Evolutionary conservation across 1,140 invertebrate genomes (phyloP), one percentile per base, ranked within the genome.

Genomic region (Drosophila chauvacae): DNA sequence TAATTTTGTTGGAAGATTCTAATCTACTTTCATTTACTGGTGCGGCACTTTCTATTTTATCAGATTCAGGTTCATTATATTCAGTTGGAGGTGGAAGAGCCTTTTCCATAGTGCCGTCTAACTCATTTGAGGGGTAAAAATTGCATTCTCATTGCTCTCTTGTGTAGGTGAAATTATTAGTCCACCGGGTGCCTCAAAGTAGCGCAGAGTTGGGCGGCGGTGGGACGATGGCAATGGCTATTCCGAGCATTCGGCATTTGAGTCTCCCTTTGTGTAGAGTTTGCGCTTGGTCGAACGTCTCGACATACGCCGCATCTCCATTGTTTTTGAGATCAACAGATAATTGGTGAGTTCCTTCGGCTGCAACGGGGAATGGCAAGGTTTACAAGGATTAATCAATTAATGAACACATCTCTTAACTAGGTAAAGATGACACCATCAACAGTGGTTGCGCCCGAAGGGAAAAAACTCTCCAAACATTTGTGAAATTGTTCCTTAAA

Each of bases 251-350:
- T 91, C 86, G 2, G 7, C 7, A 11, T 60, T 44, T 0, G 90
- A 91, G 20, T 76, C 16, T 2, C 86, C 91, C 39, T 91, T 85
- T 3, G 72, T 85, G 44, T 92, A 92, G 0, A 92, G 68, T 6
- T 35, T 60, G 7, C 90, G 83, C 48, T 78, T 92, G 14, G 48
- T 33, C 2, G 4, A 28, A 5, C 23, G 28, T 0, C 3, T 26
- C 2, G 37, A 51, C 6, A 18, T 9, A 13, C 61, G 14, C 4
- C 76, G 80, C 28, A 33, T 41, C 18, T 77, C 30, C 44, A 82
- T 50, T 0, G 60, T 58, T 3, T 69, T 47, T 2, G 77, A 33
- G 23, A 83, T 26, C 7, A 35, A 13, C 18, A 90, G 23, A 59
- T 91, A 91, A 7, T 74, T 69, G n/a, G 13, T 13, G 0, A 84